Percentiles rank a stretch among this genome's conserved stretches.
Evolutionary conservation across 2,113 vertebrate genomes (phyloP).

Genomic region (Python bivittatus): DNA sequence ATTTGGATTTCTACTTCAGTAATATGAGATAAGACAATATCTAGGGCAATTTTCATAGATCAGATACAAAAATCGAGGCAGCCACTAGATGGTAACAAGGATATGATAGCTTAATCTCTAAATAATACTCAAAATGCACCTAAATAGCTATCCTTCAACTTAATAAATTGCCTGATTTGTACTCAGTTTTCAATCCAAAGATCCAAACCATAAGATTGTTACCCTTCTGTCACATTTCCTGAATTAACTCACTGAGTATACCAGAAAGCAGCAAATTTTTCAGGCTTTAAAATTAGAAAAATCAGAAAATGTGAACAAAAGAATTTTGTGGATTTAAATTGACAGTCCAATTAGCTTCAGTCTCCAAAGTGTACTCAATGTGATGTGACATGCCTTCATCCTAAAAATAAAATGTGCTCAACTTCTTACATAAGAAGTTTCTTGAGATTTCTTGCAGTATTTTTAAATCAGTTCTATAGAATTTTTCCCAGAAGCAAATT

Average conservation of each 20-base stretch:
- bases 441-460: not conserved
- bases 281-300: no score
- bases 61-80: no score
- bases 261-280: not conserved
- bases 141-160: not conserved
- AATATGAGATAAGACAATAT: no score
- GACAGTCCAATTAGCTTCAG: not conserved
- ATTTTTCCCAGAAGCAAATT: not conserved
- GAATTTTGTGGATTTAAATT: not conserved
- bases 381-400: not conserved
- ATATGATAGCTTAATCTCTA: not conserved
- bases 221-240: not conserved
- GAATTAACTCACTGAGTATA: not conserved
- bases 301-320: no score
- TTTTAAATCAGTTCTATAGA: not conserved
- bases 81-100: no score
- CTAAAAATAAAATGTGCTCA: not conserved
- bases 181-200: no score
- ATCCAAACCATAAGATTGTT: not conserved
- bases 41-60: no score
- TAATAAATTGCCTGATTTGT: not conserved
- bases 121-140: not conserved
- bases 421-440: not conserved
- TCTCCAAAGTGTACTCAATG: not conserved
- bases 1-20: not conserved